Conservation (phyloP, 2,888 invertebrate genomes). For the Thereva nobilitata region DNA sequence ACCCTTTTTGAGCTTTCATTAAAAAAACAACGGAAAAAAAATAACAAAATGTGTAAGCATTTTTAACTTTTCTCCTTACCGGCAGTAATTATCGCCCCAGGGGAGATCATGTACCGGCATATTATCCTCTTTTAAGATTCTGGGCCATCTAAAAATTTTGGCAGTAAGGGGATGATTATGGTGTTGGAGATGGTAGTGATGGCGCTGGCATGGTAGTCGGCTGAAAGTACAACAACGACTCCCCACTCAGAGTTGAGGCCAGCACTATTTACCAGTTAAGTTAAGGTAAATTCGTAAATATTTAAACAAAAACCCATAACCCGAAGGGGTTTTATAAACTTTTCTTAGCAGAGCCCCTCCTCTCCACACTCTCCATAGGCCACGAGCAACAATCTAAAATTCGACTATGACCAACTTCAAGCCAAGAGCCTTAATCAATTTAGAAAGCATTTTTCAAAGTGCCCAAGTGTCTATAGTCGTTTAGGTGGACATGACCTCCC, state of each 20-base stretch:
- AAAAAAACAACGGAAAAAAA: conserved; percentile 8
- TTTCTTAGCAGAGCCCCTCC: neutral
- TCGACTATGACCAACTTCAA: neutral
- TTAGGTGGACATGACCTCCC: neutral
- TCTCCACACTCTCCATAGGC: neutral
- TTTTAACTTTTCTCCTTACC: conserved; percentile 6
- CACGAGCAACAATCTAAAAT: conserved; percentile 19
- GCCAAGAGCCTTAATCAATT: conserved; percentile 26
- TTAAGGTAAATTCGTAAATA: conserved; percentile 30
- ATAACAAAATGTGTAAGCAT: conserved; percentile 13
- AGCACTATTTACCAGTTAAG: neutral
- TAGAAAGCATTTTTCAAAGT: conserved; percentile 1
- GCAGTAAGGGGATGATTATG: conserved; percentile 14
- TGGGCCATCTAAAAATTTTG: no score
- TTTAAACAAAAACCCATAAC: conserved; percentile 19
- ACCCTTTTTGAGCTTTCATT: conserved; percentile 23
- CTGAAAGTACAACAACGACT: neutral
- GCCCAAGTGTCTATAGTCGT: no score
- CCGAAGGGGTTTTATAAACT: conserved; percentile 27
- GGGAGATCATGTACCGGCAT: neutral
- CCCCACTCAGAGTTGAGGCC: no score
- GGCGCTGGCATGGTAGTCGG: no score
- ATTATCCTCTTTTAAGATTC: no score
- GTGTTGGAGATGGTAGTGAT: neutral
- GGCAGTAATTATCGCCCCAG: conserved; percentile 26